Conservation (phyloP, 2,888 invertebrate genomes). For the Pyrrhosoma nymphula region DNA sequence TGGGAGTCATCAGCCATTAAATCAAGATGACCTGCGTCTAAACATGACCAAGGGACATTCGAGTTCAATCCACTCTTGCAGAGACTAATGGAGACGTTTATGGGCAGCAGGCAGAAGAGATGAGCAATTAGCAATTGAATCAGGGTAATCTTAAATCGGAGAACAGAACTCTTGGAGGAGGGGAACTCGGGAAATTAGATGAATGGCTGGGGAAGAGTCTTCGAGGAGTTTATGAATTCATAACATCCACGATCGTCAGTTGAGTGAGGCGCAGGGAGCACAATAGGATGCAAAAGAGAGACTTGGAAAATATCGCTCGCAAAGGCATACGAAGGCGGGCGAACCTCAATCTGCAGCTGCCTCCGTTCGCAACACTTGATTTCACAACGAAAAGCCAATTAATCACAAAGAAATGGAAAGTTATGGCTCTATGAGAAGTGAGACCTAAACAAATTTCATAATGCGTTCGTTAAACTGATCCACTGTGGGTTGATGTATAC, state of each 20-base stretch:
- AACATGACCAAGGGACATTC: background rate
- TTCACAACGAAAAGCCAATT: background rate
- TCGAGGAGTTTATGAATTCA: background rate
- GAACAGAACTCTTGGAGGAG: background rate
- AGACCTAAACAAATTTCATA: background rate
- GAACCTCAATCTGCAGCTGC: background rate
- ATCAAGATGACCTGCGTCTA: background rate
- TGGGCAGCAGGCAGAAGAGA: background rate
- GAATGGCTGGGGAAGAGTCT: background rate
- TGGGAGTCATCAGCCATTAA: background rate
- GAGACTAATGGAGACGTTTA: constrained; percentile 2
- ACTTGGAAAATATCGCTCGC: background rate
- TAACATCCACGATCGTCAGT: background rate
- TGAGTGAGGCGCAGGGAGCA: background rate
- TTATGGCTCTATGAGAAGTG: background rate
- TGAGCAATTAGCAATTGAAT: constrained; percentile 29
- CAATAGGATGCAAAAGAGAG: background rate
- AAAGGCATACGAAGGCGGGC: background rate
- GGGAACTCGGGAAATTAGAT: background rate
- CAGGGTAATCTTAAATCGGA: constrained; percentile 7
- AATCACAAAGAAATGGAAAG: background rate
- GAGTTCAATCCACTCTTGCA: background rate
- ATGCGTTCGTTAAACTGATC: background rate
- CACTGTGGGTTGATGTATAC: background rate
- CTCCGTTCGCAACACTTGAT: background rate